Evolutionary conservation across 2,113 vertebrate species (phyloP), one percentile per base, ranked within the genome.

Genomic region (Ciconia maguari): DNA sequence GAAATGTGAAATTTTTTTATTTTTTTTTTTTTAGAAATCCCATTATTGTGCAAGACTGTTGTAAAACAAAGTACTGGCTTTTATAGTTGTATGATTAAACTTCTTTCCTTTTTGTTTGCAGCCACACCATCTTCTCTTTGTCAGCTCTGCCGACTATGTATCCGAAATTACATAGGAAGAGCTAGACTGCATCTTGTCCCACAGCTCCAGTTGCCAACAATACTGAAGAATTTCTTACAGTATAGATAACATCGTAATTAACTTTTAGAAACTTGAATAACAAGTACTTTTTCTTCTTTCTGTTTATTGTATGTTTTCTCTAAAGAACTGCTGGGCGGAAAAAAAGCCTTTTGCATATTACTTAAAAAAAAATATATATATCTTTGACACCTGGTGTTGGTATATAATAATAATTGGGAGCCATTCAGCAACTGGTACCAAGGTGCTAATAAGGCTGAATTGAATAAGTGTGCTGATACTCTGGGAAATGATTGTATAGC

Each of bases 141-240:
- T 95, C 99, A 99, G 86, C 97, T 99, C 49, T 99, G 99, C 87
- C 98, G 99, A 84, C 98, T 99, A 61, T 83, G 98, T 93, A 99
- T 99, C 97, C 98, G 99, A 88, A 98, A 93, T 89, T 98, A 97
- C 77, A 92, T 99, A 20, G 99, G 99, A 79, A 98, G 98, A 57
- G 94, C 98, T 42, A 97, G 99, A 76, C 97, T 99, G 38, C 98
- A 99, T 79, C 99, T 99, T 29, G 97, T 99, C 58, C 97, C 98
- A 44, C 98, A 98, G 62, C 98, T 99, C 17, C 99, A 99, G 78
- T 85, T 99, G 91, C 99, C 99, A 69, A 99, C 97, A 12, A 94
- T 98, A 74, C 94, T 99, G 83, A 98, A 98, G 97, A 98, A 97
- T 92, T 99, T 99, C 98, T 97, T 99, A 86, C 99, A 99, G 94